Evolutionary conservation across 2,797 vertebrate species (phyloP).

Genomic region (Momotus momota): DNA sequence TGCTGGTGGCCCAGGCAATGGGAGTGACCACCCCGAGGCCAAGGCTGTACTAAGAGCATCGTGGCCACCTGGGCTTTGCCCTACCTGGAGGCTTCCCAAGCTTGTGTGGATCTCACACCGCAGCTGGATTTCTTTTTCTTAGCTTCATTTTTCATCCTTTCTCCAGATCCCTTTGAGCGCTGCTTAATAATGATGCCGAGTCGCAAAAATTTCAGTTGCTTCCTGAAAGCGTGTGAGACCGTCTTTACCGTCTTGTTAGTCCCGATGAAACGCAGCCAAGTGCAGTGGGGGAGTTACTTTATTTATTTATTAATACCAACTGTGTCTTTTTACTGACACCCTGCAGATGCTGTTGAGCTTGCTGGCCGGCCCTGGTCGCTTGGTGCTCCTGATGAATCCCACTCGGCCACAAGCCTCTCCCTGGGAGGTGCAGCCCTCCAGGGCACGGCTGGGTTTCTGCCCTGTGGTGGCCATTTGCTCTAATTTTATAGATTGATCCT

Average conservation of each 20-base stretch:
- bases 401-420: not conserved
- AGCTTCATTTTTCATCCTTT: not conserved
- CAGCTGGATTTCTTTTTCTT: not conserved
- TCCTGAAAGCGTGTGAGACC: not conserved
- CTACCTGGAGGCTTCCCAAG: not conserved
- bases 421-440: not conserved
- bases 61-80: not conserved
- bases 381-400: not conserved
- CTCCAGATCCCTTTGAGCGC: not conserved
- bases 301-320: conserved; percentile 8
- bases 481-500: not conserved
- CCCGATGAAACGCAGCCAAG: not conserved
- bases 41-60: not conserved
- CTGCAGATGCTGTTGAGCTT: not conserved
- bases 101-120: not conserved
- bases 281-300: not conserved
- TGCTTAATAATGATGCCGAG: not conserved
- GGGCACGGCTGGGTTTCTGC: not conserved
- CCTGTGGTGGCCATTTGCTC: not conserved
- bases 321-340: not conserved
- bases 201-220: not conserved
- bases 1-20: rapidly evolving
- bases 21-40: not conserved
- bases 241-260: not conserved
- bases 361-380: not conserved